Conservation (phyloP, 2,888 invertebrate genomes). For the Lordiphosa fenestrarum region DNA sequence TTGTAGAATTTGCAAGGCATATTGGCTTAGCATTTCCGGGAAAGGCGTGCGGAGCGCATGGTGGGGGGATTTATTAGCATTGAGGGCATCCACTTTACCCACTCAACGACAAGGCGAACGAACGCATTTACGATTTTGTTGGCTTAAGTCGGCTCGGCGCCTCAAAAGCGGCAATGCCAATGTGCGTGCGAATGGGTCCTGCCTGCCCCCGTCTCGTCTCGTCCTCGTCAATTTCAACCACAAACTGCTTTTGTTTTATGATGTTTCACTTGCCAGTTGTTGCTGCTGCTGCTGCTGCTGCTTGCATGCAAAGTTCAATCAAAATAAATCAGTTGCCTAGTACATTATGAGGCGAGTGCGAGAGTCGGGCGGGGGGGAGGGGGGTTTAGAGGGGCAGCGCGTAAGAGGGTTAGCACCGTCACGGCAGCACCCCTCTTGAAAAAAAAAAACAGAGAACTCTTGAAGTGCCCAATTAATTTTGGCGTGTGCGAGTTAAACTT, state of each 20-base stretch:
- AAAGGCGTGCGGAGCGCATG: background rate
- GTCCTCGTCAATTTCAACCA: slow-evolving; percentile 23
- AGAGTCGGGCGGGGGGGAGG: background rate
- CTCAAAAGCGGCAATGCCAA: slow-evolving; percentile 40
- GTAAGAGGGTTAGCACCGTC: slow-evolving; percentile 33
- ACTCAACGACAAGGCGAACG: slow-evolving; percentile 13
- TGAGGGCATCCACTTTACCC: slow-evolving; percentile 8
- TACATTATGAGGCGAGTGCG: slow-evolving; percentile 47
- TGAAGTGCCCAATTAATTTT: slow-evolving; percentile 46
- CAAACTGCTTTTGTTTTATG: slow-evolving; percentile 44
- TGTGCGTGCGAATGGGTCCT: slow-evolving; percentile 61
- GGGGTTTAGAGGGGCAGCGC: background rate
- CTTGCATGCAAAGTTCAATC: slow-evolving; percentile 70
- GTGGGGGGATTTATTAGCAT: slow-evolving; percentile 9
- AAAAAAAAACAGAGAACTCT: slow-evolving; percentile 18
- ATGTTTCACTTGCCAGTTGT: slow-evolving; percentile 44
- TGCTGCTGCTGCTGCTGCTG: slow-evolving; percentile 51
- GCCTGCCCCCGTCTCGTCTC: background rate
- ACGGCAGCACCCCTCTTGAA: slow-evolving; percentile 1
- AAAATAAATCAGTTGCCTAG: slow-evolving; percentile 73
- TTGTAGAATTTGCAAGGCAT: slow-evolving; percentile 11
- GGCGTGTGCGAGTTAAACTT: slow-evolving; percentile 45
- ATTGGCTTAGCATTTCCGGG: slow-evolving; percentile 5
- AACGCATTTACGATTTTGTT: slow-evolving; percentile 11
- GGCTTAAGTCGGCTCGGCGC: slow-evolving; percentile 20